Evolutionary conservation across 2,797 vertebrate genomes (phyloP), one percentile per base, ranked within the genome.

Genomic region (Paedocypris micromegethes): DNA sequence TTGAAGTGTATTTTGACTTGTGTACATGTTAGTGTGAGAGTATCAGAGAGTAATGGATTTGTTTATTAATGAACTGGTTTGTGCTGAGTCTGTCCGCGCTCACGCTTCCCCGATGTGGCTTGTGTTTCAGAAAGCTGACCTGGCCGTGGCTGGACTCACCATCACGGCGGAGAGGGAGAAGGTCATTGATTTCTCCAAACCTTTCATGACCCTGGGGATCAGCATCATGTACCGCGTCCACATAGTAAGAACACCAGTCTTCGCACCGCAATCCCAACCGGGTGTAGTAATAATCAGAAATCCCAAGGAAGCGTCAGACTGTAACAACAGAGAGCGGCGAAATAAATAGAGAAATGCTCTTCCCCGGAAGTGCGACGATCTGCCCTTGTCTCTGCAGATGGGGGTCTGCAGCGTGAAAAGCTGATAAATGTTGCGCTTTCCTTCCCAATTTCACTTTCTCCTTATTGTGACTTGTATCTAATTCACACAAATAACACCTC

Each of bases 111-210:
- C 45, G 58, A 5, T 64, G 72, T 45, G 73, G 64, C 47, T 38
- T 72, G 68, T 77, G 78, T 90, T 90, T 70, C 79, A 99, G 97
- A 99, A 99, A 91, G 97, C 97, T 0, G 97, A 99, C 64, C 82
- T 99, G 85, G 97, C 96, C 0, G 93, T 99, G 55, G 97, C 97
- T 0, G 95, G 92, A 72, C 91, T 99, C 74, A 99, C 97, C 63
- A 99, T 99, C 76, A 99, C 97, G 0, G 93, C 97, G 0, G 96
- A 99, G 83, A 85, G 97, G 6, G 97, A 99, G 87, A 99, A 98
- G 84, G 95, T 98, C 89, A 96, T 99, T 49, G 97, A 99, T 89
- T 99, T 99, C 90, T 98, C 95, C 59, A 99, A 98, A 81, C 97
- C 97, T 0, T 99, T 92, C 87, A 99, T 99, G 96, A 99, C 95